Percentiles rank a stretch among this genome's conserved stretches.
These are phyloP conservation scores for Phocides pigmalion DNA, from an alignment of 1,140 invertebrate genomes.

Conservation along the genomic window DNA sequence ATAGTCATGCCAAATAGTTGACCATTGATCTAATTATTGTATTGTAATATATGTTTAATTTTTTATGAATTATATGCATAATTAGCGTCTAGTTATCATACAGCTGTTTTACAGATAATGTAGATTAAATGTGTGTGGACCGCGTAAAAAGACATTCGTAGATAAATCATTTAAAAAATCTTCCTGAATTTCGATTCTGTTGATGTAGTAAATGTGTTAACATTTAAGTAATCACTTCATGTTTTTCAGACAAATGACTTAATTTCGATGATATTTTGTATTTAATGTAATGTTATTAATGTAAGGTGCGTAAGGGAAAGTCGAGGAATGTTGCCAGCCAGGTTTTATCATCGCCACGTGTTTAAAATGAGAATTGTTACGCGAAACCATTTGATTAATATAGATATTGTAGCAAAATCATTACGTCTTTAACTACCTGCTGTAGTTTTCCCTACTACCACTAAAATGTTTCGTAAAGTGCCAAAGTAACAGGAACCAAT, in stretches of 20 bases:
- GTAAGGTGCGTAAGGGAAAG: not conserved
- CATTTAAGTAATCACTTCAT: not conserved
- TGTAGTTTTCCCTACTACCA: conserved; percentile 5
- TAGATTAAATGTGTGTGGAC: not conserved
- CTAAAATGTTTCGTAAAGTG: conserved; percentile 2
- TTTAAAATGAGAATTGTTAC: not conserved
- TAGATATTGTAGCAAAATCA: conserved; percentile 8
- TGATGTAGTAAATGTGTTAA: conserved; percentile 12
- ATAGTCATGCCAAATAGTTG: conserved; percentile 34
- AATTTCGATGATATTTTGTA: conserved; percentile 9
- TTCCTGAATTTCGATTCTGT: not conserved
- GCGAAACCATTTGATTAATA: not conserved
- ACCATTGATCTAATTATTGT: conserved; percentile 39
- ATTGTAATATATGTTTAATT: conserved; percentile 16
- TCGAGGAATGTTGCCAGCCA: not conserved
- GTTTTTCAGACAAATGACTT: conserved; percentile 11
- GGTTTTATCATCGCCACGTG: not conserved
- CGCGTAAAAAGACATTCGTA: not conserved
- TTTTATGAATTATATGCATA: conserved; percentile 8
- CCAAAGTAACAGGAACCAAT: conserved; percentile 17
- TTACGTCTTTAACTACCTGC: conserved; percentile 1
- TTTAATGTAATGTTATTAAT: conserved; percentile 6
- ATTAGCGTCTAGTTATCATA: not conserved
- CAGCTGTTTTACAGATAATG: not conserved
- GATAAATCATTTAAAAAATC: not conserved